Base-by-base conservation (phyloP, 2,797 vertebrate species). In the Parotocinclus haroldoi region DNA sequence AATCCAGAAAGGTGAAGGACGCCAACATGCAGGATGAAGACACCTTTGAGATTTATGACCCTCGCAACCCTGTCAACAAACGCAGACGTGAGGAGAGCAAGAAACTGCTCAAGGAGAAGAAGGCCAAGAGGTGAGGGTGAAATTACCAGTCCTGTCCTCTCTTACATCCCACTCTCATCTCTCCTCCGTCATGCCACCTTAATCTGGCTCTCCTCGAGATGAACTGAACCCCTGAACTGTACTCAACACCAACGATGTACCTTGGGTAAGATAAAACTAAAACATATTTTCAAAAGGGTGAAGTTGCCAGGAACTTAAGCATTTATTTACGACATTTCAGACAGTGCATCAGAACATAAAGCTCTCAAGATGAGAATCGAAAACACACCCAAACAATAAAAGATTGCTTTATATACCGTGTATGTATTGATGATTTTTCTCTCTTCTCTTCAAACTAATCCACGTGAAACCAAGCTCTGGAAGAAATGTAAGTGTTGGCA, bases 31-130 rank as follows among this genome's bases (percentile, higher is more conserved):
- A 93, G 79, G 96, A 99, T 78, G 95, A 96, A 83, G 96, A 99
- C 80, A 99, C 95, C 0, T 98, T 99, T 36, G 96, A 98, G 87
- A 99, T 99, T 87, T 92, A 98, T 66, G 96, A 99, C 84, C 96
- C 96, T 2, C 92, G 95, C 45, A 99, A 98, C 86, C 96, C 96
- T n/a, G 95, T 99, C 85, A 99, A 93, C 76, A 98, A 98, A 74
- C 92, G 96, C 12, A 87, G 96, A 66, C 84, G 95, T 71, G 96
- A 99, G 88, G 94, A 98, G 88, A 99, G 96, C 90, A 98, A 96
- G 88, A 98, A 96, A 86, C 88, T 98, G 82, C 85, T 99, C 91
- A 93, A 91, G 84, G 94, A 95, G 85, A 99, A 96, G 88, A 98
- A 98, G 78, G 92, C 93, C 82, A 93, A 91, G 83, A 87, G 92